Evolutionary conservation across 2,888 invertebrate genomes (phyloP).

Genomic region (Caenorhabditis doughertyi): DNA sequence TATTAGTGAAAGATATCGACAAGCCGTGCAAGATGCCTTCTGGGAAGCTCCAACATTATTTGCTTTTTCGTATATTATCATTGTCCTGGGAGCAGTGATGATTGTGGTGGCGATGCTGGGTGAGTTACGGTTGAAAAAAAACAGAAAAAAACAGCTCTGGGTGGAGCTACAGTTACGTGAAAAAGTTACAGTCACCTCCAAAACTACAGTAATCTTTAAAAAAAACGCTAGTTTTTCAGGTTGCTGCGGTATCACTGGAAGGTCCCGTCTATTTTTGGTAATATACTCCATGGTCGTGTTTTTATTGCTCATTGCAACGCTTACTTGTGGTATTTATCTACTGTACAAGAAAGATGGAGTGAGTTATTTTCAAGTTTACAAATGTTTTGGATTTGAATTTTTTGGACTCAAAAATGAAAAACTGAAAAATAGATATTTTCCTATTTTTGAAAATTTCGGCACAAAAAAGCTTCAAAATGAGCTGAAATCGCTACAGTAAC

Average conservation of each 20-base stretch:
- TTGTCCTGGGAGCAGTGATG: conserved; percentile 78
- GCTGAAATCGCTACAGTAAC: not conserved
- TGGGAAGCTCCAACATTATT: conserved; percentile 82
- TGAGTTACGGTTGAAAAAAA: conserved; percentile 38
- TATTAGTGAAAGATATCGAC: conserved; percentile 81
- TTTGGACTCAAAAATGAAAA: not conserved
- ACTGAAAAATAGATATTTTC: too few species aligned
- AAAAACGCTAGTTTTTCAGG: conserved; percentile 70
- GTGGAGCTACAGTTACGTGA: too few species aligned
- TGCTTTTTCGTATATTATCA: conserved; percentile 82
- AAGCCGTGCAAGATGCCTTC: conserved; percentile 80
- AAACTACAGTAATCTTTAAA: not conserved
- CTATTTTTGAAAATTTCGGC: too few species aligned
- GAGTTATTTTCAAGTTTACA: conserved; percentile 13
- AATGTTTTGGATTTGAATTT: not conserved
- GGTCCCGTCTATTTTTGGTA: conserved; percentile 73
- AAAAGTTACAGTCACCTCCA: conserved; percentile 14
- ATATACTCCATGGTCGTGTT: conserved; percentile 77
- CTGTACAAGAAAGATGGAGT: conserved; percentile 81
- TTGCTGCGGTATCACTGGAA: conserved; percentile 79
- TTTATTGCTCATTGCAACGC: conserved; percentile 77
- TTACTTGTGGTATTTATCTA: conserved; percentile 79
- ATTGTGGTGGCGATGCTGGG: conserved; percentile 80
- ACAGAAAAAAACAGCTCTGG: not conserved
- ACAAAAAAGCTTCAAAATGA: too few species aligned